Conservation (phyloP, 2,888 invertebrate species). For the Spatulosminthurus flaviceps region DNA sequence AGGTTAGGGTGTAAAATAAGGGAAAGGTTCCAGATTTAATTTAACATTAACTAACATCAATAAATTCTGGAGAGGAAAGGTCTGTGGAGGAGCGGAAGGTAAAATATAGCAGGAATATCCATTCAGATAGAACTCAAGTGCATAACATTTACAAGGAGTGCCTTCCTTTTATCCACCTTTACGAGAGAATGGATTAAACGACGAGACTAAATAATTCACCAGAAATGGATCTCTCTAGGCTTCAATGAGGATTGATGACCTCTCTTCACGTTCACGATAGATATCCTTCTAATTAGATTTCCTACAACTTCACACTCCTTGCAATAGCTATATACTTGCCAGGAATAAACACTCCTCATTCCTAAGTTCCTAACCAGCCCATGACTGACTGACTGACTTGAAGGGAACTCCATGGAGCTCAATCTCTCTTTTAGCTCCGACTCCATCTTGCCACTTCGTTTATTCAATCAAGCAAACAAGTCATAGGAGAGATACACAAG, state of each 20-base stretch:
- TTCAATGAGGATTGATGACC: conserved; percentile 53
- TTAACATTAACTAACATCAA: too few species aligned
- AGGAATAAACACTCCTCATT: conserved; percentile 37
- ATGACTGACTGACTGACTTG: not conserved
- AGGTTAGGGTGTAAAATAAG: too few species aligned
- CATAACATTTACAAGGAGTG: conserved; percentile 37
- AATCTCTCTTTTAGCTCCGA: not conserved
- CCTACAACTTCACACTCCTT: not conserved
- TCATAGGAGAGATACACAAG: too few species aligned
- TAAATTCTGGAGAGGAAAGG: too few species aligned
- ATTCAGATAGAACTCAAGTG: not conserved
- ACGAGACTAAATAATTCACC: conserved; percentile 48
- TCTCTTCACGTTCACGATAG: conserved; percentile 47
- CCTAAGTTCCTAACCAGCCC: not conserved
- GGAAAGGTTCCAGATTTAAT: too few species aligned
- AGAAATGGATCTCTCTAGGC: conserved; percentile 49
- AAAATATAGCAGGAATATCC: not conserved
- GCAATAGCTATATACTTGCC: not conserved
- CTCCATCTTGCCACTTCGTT: too few species aligned
- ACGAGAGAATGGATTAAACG: conserved; percentile 45
- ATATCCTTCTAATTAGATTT: not conserved
- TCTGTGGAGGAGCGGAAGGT: not conserved
- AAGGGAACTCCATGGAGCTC: not conserved
- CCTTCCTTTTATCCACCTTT: conserved; percentile 38
- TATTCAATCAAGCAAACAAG: too few species aligned